These are phyloP conservation scores for Phacellophora camtschatica DNA, from an alignment of 30 jellyfish, hydroid and myxozoan genomes.

Conservation along the genomic window DNA sequence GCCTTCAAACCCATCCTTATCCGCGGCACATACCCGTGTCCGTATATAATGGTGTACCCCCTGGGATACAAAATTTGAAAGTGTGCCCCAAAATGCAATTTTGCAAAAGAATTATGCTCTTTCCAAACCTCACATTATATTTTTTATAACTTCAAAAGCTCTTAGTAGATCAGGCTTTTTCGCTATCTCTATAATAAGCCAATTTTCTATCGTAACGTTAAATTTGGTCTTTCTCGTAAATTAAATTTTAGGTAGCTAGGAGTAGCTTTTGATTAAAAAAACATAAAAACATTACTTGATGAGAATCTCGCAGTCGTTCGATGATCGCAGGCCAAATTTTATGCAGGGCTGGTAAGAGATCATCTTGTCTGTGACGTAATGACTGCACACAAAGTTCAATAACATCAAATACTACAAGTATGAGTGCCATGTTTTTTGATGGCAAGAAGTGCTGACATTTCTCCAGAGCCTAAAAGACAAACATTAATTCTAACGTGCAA, in stretches of 20 bases:
- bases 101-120: no score
- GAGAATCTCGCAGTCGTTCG: conserved; percentile 48
- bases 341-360: conserved; percentile 84
- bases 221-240: not conserved
- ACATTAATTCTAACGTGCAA: no score
- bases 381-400: conserved; percentile 67
- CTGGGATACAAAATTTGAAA: no score
- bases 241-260: not conserved
- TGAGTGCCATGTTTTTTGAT: conserved; percentile 22
- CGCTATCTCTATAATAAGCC: no score
- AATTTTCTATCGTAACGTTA: not conserved
- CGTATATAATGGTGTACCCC: no score
- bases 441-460: conserved; percentile 77
- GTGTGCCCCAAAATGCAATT: no score
- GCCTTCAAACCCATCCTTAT: no score
- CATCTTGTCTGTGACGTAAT: conserved; percentile 68
- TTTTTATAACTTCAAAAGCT: no score
- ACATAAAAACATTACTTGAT: conserved; percentile 28
- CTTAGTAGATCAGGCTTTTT: no score
- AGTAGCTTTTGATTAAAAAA: not conserved
- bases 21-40: no score
- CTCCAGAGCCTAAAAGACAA: conserved; percentile 68
- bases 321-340: conserved; percentile 91
- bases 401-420: conserved; percentile 74
- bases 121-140: no score